These are phyloP conservation scores for Hafferia zeledoni DNA, from an alignment of 2,797 vertebrate species.

Conservation along the genomic window DNA sequence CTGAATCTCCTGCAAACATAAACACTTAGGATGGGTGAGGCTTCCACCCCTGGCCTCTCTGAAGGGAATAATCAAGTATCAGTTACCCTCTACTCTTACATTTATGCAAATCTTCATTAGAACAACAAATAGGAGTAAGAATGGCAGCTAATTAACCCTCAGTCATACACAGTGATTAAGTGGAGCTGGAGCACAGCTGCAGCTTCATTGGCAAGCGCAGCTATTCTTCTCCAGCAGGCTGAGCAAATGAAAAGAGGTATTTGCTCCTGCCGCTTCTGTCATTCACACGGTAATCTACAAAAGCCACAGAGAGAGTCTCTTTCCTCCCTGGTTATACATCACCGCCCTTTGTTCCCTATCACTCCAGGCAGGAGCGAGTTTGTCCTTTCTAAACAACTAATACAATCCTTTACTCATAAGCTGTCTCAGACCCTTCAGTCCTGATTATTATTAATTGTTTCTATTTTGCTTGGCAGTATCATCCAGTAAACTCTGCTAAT, in stretches of 20 bases:
- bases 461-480: constrained; percentile 55
- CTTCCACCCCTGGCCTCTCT: neutral
- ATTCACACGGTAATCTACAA: constrained; percentile 23
- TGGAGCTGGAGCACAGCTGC: constrained; percentile 58
- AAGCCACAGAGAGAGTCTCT: constrained; percentile 16
- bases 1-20: constrained; percentile 17
- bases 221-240: constrained; percentile 61
- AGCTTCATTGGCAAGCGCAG: constrained; percentile 34
- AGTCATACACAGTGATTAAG: constrained; percentile 53
- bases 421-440: constrained; percentile 14
- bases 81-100: constrained; percentile 64
- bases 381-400: constrained; percentile 43
- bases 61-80: constrained; percentile 49
- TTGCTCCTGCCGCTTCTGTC: constrained; percentile 53
- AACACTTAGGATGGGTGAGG: neutral
- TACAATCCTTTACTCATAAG: constrained; percentile 36
- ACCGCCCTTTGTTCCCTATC: constrained; percentile 43
- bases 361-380: constrained; percentile 26
- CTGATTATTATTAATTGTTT: constrained; percentile 41
- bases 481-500: constrained; percentile 41
- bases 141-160: constrained; percentile 75
- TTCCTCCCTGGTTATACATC: constrained; percentile 39
- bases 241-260: constrained; percentile 62
- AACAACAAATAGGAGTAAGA: constrained; percentile 68
- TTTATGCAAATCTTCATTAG: constrained; percentile 72